Base-by-base conservation (phyloP, 2,888 invertebrate genomes). In the Heliconius aoede region DNA sequence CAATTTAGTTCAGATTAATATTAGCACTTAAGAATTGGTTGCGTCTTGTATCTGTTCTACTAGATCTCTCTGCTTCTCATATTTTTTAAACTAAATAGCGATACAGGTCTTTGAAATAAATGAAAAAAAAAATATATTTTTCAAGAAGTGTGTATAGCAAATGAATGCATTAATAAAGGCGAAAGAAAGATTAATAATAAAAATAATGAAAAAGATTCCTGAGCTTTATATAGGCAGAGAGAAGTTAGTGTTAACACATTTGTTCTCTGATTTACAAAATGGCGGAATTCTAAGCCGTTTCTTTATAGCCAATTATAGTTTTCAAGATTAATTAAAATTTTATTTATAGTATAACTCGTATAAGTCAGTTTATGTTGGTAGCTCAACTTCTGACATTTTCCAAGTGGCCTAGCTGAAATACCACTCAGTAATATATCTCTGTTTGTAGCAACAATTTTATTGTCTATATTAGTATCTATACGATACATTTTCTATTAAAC, bases 11-110 rank as follows among this genome's bases (percentile, higher is more conserved):
- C 77, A 80, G 78, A 81, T 82, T 83, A 83, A 80, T 79, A 82
- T 80, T 79, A 83, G 81, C 80, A 81, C 80, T 83, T 79, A 76
- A 78, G 76, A 80, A 79, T 76, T 76, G 78, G 80, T 81, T 78
- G 67, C 72, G 76, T 79, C 78, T 81, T 74, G 73, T 74, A 76
- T n/a, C n/a, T n/a, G n/a, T n/a, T n/a, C n/a, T n/a, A n/a, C n/a
- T n/a, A n/a, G n/a, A n/a, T n/a, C n/a, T n/a, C n/a, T n/a, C n/a
- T n/a, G 76, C 72, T 72, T 72, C 78, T 81, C 78, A 80, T 80
- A 78, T 78, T 79, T 80, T 76, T 79, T 80, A 76, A 60, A 36
- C 51, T 81, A 78, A 76, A 82, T 77, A 76, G 76, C 62, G 76
- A 71, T 69, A 36, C 46, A 64, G n/a, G 55, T n/a, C 9, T 4